phyloP scores from a whole-genome alignment of 2,888 invertebrate species.

The Aleiodes testaceus region DNA sequence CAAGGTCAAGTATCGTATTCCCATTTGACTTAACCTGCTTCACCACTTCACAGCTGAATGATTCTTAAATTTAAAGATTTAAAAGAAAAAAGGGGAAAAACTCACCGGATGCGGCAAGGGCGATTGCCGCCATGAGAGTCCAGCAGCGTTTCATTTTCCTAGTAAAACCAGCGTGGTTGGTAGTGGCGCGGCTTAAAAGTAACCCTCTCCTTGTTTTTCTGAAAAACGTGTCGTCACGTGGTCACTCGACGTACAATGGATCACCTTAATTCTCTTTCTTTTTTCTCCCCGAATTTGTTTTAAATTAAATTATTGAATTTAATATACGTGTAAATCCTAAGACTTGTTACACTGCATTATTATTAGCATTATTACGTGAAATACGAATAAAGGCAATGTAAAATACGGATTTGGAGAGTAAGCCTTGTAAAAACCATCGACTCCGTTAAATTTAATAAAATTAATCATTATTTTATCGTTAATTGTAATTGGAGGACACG shows the following conservation, averaged over 20 bases:
- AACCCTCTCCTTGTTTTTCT: constrained; percentile 22
- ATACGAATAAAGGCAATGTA: constrained; percentile 3
- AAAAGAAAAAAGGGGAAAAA: constrained; percentile 43
- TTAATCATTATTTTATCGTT: too few species aligned
- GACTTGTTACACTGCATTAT: too few species aligned
- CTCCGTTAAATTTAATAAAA: too few species aligned
- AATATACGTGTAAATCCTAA: background rate
- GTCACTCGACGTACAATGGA: constrained; percentile 42
- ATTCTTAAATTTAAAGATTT: background rate
- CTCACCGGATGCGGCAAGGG: constrained; percentile 72
- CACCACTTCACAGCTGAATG: background rate
- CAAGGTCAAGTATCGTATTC: too few species aligned
- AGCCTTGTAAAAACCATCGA: background rate
- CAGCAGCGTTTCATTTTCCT: constrained; percentile 69
- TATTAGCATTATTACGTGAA: background rate
- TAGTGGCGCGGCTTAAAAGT: constrained; percentile 24
- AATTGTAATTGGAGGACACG: background rate
- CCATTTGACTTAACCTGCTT: too few species aligned
- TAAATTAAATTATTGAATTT: background rate
- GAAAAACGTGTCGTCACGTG: constrained; percentile 52
- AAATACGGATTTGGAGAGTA: background rate
- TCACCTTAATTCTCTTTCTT: background rate
- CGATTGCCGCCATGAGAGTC: constrained; percentile 71
- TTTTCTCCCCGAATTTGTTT: background rate
- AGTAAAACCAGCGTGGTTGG: constrained; percentile 41